Evolutionary conservation across 2,888 invertebrate species (phyloP).

Genomic region (Exephanes ischioxanthus): DNA sequence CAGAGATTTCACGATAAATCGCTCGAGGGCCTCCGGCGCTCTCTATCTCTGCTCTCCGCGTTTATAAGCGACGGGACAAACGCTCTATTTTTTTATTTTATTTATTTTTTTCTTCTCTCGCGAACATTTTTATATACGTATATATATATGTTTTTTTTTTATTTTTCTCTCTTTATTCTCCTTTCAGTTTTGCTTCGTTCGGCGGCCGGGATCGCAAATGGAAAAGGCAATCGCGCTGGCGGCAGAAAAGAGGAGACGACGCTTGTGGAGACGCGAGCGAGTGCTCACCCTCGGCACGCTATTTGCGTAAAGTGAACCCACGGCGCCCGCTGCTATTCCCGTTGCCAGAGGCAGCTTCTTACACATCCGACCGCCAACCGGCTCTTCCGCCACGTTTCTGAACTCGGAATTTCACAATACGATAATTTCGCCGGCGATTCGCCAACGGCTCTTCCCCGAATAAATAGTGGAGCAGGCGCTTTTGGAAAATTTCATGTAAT

Average conservation of each 20-base stretch:
- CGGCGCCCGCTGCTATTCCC: constrained; percentile 18
- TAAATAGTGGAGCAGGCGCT: constrained; percentile 24
- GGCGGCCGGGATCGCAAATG: constrained; percentile 41
- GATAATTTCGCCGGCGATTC: constrained; percentile 17
- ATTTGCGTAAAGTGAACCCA: constrained; percentile 59
- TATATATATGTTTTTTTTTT: not conserved
- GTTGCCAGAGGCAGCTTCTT: constrained; percentile 43
- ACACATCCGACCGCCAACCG: not conserved
- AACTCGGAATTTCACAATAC: constrained; percentile 28
- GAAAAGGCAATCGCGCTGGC: constrained; percentile 62
- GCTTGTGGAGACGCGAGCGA: constrained; percentile 55
- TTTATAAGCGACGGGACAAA: constrained; percentile 58
- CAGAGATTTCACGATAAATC: constrained; percentile 57
- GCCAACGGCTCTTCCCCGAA: not conserved
- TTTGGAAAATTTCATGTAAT: constrained; percentile 6
- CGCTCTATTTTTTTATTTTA: constrained; percentile 46
- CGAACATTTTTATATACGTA: not conserved
- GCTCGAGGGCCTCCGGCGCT: constrained; percentile 32
- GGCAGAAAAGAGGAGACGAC: constrained; percentile 23
- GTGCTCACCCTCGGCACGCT: constrained; percentile 59
- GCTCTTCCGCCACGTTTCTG: not conserved
- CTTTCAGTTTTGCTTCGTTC: constrained; percentile 22
- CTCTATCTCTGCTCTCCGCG: constrained; percentile 22
- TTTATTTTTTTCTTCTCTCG: constrained; percentile 11
- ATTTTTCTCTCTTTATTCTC: not conserved